Conservation (phyloP, 1,140 invertebrate species). For the Latrodectus geometricus region DNA sequence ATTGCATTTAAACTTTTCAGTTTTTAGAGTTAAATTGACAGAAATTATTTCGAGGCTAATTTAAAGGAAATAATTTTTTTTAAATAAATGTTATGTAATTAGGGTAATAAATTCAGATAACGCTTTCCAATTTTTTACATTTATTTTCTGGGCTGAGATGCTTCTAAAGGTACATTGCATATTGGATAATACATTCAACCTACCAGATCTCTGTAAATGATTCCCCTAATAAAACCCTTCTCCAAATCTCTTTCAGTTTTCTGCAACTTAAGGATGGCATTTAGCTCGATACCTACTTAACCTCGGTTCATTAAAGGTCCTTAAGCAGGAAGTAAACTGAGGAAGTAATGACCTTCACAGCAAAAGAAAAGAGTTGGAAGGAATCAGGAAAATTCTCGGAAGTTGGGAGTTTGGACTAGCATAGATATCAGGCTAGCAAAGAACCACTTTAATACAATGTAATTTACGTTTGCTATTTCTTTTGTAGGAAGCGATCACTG, state of each 20-base stretch:
- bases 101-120: too few species aligned
- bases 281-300: slow-evolving; percentile 47
- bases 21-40: too few species aligned
- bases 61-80: too few species aligned
- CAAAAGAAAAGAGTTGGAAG: slow-evolving; percentile 16
- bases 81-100: too few species aligned
- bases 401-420: slow-evolving; percentile 31
- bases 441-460: slow-evolving; percentile 61
- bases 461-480: slow-evolving; percentile 60
- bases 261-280: slow-evolving; percentile 18
- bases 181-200: too few species aligned
- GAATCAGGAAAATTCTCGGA: slow-evolving; percentile 29
- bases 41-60: too few species aligned
- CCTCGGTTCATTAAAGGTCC: slow-evolving; percentile 57
- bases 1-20: too few species aligned
- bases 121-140: too few species aligned
- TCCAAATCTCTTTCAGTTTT: slow-evolving; percentile 9
- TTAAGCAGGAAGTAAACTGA: slow-evolving; percentile 51
- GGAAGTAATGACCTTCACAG: slow-evolving; percentile 32
- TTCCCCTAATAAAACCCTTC: too few species aligned
- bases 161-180: too few species aligned
- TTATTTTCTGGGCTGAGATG: too few species aligned
- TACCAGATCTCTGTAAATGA: too few species aligned
- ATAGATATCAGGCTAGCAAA: slow-evolving; percentile 47
- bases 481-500: slow-evolving; percentile 43